Evolutionary conservation across 2,113 vertebrate genomes (phyloP), one percentile per base, ranked within the genome.

Genomic region (Ophthalmotilapia sp.): DNA sequence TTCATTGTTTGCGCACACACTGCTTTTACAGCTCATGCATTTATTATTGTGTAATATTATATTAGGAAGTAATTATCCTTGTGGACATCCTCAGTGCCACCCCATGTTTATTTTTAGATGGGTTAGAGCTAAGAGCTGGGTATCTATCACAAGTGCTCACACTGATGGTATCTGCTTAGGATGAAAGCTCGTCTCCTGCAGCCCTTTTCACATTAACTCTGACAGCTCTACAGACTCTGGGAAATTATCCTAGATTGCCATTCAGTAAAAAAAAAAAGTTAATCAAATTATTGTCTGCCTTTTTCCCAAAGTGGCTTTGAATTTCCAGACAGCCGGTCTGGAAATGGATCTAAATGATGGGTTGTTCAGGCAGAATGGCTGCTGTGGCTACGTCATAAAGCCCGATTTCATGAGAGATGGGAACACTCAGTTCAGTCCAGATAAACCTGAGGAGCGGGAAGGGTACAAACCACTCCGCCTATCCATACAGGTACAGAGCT

Each of bases 301-400:
- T 26, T 81, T 75, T 65, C 62, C 51, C 23, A 79, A 86, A 97
- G 98, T 98, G 96, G 98, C 98, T 85, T 94, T 99, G 93, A 99
- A 99, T 91, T 97, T 99, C 94, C 98, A 99, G 96, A 99, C 97
- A 0, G 98, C 98, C 0, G 98, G 98, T 21, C 91, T 47, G 3
- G 98, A 98, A 90, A 99, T 99, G 98, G 98, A 99, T 87, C 96
- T 99, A 81, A 98, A 96, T 9, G 98, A 99, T 0, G 98, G 98
- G 21, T 94, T 98, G 49, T 99, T 99, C 93, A 94, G 92, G 83
- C 98, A 98, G 95, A 99, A 99, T 0, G 95, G 95, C 51, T 36
- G 79, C 91, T 98, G 97, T 0, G 98, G 98, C 85, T 99, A 97
- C 0, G 94, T 99, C 83, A 96, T 99, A 55, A 99, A 99, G 92